Evolutionary conservation across 2,888 invertebrate species (phyloP), one percentile per base, ranked within the genome.

Genomic region (Eupithecia insigniata): DNA sequence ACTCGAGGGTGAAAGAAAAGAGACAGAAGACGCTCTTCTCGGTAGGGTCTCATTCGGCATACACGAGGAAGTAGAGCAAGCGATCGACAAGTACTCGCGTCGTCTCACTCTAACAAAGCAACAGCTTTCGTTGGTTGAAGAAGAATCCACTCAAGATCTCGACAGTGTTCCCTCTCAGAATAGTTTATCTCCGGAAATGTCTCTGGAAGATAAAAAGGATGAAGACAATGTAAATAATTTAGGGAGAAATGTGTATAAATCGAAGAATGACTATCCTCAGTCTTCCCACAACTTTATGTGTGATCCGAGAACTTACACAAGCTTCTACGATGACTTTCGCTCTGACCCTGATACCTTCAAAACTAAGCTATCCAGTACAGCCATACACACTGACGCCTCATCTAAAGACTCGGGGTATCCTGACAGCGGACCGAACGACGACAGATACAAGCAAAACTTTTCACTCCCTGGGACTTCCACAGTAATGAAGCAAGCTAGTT

Each of bases 41-140:
- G 87, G 87, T 1, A 82, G 88, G 46, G 85, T 90, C 0, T 89
- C 89, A n/a, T 89, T 89, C 76, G 87, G 87, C 1, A 84, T 87
- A 66, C 82, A 87, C 55, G 78, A 83, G 14, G 89, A 91, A 66
- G 82, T 87, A 1, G 90, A 90, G 70, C 81, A 89, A 72, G 88
- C 88, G 16, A 86, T 90, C 69, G 90, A 93, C 55, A 88, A 85
- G 7, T 92, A 91, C 73, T 86, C 88, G 5, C 88, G 84, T 60
- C 86, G 89, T 46, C 80, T 91, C 4, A 85, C 85, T 18, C 76
- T 88, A 34, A 91, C 89, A 4, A 92, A 91, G 78, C 92, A 93
- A 76, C 93, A 94, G 76, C 82, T 95, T 0, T 94, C 94, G 3
- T 82, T 95, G 73, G 94, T 95, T 4, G 94, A 94, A 87, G 94